Evolutionary conservation across 1,140 invertebrate genomes (phyloP).

Genomic region (Habropoda laboriosa): DNA sequence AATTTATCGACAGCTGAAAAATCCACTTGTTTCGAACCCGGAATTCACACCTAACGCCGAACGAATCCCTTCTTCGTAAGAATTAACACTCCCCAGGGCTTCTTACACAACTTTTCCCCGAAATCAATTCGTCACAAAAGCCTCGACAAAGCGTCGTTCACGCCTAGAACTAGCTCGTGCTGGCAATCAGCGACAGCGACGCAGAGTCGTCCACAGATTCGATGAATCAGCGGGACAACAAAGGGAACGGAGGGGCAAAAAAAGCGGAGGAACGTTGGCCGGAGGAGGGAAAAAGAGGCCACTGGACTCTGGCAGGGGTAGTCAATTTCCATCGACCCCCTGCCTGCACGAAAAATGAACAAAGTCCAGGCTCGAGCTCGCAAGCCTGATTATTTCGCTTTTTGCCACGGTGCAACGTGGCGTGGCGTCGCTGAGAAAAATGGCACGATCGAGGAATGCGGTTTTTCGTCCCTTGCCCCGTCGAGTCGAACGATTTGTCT

Average conservation of each 20-base stretch:
- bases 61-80: background rate
- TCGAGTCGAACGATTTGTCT: constrained; percentile 53
- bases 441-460: constrained; percentile 54
- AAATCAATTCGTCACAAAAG: constrained; percentile 3
- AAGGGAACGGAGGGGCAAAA: constrained; percentile 4
- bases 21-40: too few species aligned
- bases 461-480: constrained; percentile 48
- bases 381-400: constrained; percentile 63
- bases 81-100: background rate
- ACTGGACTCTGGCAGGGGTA: constrained; percentile 32
- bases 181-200: constrained; percentile 42
- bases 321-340: constrained; percentile 61
- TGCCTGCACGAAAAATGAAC: constrained; percentile 56
- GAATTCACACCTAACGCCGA: too few species aligned
- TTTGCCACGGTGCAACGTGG: constrained; percentile 36
- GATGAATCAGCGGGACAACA: constrained; percentile 40
- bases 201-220: constrained; percentile 44
- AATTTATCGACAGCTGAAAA: too few species aligned
- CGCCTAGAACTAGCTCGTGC: background rate
- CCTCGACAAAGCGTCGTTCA: background rate
- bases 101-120: background rate
- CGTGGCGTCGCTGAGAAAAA: constrained; percentile 50
- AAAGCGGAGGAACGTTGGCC: background rate
- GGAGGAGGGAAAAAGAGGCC: constrained; percentile 42
- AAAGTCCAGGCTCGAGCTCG: constrained; percentile 19